A percentile compares a stretch with the other conserved stretches of the same genome.
Evolutionary conservation across 1,140 invertebrate genomes (phyloP).

Genomic region (Kradibia gibbosae): DNA sequence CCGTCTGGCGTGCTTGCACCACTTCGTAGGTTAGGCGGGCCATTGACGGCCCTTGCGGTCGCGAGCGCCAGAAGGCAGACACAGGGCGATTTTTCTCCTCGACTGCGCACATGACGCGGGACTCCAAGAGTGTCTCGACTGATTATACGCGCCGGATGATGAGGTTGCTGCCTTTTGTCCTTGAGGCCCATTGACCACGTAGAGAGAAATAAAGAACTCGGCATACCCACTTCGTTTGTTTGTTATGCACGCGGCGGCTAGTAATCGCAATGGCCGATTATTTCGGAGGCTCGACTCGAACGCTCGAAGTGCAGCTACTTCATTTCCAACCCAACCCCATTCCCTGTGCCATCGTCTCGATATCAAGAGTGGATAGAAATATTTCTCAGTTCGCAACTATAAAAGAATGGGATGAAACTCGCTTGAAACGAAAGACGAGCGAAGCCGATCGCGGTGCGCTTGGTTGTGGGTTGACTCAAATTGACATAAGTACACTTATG

Average conservation of each 20-base stretch:
- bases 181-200: background rate
- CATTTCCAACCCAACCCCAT: no score
- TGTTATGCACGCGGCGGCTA: no score
- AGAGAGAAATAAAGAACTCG: background rate
- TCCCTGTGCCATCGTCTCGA: background rate
- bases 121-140: background rate
- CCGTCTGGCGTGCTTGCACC: background rate
- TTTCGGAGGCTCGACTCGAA: background rate
- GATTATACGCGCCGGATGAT: background rate
- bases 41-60: background rate
- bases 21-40: no score
- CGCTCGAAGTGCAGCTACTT: no score
- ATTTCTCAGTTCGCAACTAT: background rate
- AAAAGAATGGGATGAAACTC: background rate
- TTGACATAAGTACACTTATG: background rate
- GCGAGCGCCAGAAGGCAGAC: no score
- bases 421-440: background rate
- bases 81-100: background rate
- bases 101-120: slow-evolving; percentile 6
- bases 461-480: background rate
- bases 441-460: background rate
- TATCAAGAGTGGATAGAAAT: background rate
- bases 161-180: background rate
- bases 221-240: background rate
- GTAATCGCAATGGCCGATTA: background rate